phyloP scores from a whole-genome alignment of 1,140 invertebrate genomes.

The Zaprionus taronus region DNA sequence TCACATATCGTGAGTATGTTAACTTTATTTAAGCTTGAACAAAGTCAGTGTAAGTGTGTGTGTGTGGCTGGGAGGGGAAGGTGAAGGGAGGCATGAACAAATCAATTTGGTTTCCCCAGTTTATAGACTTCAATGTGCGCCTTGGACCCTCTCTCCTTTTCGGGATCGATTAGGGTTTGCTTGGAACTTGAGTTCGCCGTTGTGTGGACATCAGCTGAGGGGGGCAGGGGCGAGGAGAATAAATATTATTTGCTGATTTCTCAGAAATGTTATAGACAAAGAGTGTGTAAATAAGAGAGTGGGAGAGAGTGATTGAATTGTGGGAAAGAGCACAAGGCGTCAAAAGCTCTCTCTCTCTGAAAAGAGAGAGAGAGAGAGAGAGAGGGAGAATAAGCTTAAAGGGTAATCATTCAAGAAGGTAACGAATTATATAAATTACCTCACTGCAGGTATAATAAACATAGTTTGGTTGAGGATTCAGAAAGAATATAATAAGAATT shows the following conservation, averaged over 20 bases:
- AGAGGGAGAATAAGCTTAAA: too few species aligned
- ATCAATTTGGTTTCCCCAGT: background rate
- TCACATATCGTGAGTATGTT: background rate
- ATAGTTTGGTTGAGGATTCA: too few species aligned
- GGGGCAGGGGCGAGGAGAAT: background rate
- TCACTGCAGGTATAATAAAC: too few species aligned
- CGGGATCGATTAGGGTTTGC: background rate
- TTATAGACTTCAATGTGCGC: background rate
- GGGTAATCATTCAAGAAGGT: too few species aligned
- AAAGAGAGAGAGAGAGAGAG: too few species aligned
- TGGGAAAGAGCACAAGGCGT: background rate
- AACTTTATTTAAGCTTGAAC: constrained; percentile 3
- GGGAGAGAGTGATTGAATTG: background rate
- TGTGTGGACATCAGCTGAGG: background rate
- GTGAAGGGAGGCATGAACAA: background rate
- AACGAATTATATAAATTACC: too few species aligned
- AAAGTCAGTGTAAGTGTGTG: background rate
- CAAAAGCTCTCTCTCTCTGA: background rate
- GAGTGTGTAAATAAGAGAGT: background rate
- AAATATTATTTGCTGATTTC: constrained; percentile 2
- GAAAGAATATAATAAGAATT: too few species aligned
- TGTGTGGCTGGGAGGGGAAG: background rate
- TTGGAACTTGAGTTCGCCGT: background rate
- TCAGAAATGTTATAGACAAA: background rate
- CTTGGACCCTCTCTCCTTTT: background rate